These are phyloP conservation scores for Clarias fuscus DNA, from an alignment of 2,797 vertebrate genomes.

Conservation along the genomic window DNA sequence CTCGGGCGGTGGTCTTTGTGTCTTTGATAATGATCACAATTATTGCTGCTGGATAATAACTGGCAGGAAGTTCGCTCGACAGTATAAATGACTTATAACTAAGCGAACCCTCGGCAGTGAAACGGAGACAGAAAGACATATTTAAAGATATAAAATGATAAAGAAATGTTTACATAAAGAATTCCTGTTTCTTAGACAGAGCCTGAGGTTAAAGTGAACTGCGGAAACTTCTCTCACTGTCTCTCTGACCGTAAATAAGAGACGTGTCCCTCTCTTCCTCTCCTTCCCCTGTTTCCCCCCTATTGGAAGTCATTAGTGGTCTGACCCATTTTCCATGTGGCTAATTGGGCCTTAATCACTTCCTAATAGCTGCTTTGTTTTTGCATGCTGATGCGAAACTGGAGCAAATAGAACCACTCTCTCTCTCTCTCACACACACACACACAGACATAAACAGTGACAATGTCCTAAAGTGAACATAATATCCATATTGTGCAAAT, in stretches of 20 bases:
- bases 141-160: not conserved
- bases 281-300: slow-evolving; percentile 57
- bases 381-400: slow-evolving; percentile 65
- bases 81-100: slow-evolving; percentile 37
- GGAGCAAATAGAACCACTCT: slow-evolving; percentile 48
- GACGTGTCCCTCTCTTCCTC: slow-evolving; percentile 22
- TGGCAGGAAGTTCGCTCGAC: slow-evolving; percentile 15
- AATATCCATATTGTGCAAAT: not conserved
- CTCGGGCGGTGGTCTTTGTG: not conserved
- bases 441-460: not conserved
- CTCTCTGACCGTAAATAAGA: not conserved
- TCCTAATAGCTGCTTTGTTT: slow-evolving; percentile 76
- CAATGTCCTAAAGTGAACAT: not conserved
- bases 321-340: slow-evolving; percentile 76
- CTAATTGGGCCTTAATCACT: slow-evolving; percentile 78
- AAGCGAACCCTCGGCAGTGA: not conserved
- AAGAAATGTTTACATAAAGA: not conserved
- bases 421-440: not conserved
- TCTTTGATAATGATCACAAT: slow-evolving; percentile 21
- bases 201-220: no score
- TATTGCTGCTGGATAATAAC: slow-evolving; percentile 11
- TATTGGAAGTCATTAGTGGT: slow-evolving; percentile 71
- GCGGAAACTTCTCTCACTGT: not conserved
- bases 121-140: not conserved
- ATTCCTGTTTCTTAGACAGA: not conserved